Base-by-base conservation (phyloP, 1,140 invertebrate genomes). In the Dreissena polymorpha region DNA sequence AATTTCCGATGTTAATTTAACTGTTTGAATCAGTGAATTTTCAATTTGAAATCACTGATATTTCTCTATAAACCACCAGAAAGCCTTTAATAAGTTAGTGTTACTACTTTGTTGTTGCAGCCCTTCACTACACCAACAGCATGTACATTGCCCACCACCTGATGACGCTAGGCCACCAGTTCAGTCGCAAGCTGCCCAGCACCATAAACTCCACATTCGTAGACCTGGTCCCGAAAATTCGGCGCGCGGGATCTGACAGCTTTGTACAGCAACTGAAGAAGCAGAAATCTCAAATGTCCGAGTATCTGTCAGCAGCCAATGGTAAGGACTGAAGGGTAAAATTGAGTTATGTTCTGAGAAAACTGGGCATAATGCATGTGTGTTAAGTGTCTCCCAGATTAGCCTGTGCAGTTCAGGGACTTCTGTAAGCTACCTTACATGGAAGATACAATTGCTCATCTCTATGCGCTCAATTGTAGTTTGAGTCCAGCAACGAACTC, bases 91-190 rank as follows among this genome's bases (percentile, higher is more conserved):
- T n/a, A n/a, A n/a, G n/a, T n/a, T 39, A 8, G 39, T 39, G 8
- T 39, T 39, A 39, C 39, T 39, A 39, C 2, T 39, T 39, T 39
- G 39, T 39, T 2, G 39, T 39, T 39, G 39, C 39, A 39, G 39
- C 39, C 39, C 39, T 39, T 39, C 39, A 39, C 39, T 39, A 98
- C 92, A 99, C 98, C 93, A 98, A 98, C 92, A 98, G 97, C 89
- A 95, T 97, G 95, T 98, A 96, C 90, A 94, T 98, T 0, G 95
- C 96, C 0, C 96, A 98, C 92, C 95, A 96, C 86, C 91, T 97
- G 49, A 94, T 95, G 69, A 95, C 94, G 10, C 91, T 96, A 71
- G 95, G 95, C 8, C 94, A 95, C 86, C 95, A 95, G 89, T 93
- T 93, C 86, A 89, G 89, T 10, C 86, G 93, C 21, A 93, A 92